Conservation (phyloP, 2,797 vertebrate species). For the Borostomias antarcticus region DNA sequence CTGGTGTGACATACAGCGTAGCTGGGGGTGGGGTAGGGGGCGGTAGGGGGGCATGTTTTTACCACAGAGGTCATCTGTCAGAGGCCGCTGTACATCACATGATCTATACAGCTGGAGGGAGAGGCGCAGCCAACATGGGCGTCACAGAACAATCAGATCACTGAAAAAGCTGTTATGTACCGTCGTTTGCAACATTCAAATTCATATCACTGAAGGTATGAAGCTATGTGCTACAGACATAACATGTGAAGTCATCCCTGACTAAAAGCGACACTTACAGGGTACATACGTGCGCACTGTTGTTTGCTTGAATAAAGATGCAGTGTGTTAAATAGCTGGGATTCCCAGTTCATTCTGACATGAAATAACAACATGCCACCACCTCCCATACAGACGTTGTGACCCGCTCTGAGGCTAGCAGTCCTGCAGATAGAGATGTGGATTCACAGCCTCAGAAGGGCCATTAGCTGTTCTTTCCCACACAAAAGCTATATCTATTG, state of each 20-base stretch:
- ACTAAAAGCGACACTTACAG: too few species aligned
- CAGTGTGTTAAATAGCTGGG: constrained; percentile 24
- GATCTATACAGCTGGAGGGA: background rate
- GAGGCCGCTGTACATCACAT: background rate
- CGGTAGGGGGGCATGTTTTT: background rate
- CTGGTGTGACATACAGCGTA: constrained; percentile 12
- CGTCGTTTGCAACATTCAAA: background rate
- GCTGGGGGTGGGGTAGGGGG: too few species aligned
- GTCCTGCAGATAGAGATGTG: too few species aligned
- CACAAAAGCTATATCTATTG: constrained; percentile 1
- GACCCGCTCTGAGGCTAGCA: constrained; percentile 10
- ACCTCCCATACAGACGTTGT: constrained; percentile 19
- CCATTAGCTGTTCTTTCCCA: constrained; percentile 13
- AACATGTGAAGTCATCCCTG: too few species aligned
- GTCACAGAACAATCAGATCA: background rate
- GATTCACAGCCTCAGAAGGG: too few species aligned
- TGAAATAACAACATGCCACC: constrained; percentile 60
- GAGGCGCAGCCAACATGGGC: background rate
- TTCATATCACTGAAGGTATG: too few species aligned
- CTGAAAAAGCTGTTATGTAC: background rate
- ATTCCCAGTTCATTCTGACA: constrained; percentile 37
- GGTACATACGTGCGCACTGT: too few species aligned
- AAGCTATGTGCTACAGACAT: background rate
- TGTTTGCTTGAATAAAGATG: background rate
- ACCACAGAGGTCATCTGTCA: background rate